Evolutionary conservation across 2,113 vertebrate species (phyloP).

Genomic region (Mesoclemmys tuberculata): DNA sequence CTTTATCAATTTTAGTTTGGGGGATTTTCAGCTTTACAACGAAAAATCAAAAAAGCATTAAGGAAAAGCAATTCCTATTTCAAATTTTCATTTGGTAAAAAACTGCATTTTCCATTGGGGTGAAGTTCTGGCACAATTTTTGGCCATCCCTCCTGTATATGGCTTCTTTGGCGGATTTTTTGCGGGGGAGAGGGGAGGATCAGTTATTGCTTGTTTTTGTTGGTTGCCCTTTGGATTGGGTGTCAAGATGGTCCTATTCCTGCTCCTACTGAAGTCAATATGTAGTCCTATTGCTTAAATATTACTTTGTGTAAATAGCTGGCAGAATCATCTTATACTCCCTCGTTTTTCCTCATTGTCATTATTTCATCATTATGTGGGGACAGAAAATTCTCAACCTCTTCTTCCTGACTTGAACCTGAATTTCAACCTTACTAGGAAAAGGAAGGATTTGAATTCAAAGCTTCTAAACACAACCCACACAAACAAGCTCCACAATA

Average conservation of each 20-base stretch:
- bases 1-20: background rate
- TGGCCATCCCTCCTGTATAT: background rate
- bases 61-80: too few species aligned
- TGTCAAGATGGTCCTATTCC: background rate
- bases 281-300: background rate
- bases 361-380: background rate
- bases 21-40: background rate
- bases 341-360: background rate
- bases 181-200: background rate
- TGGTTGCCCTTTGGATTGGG: background rate
- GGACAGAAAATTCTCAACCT: background rate
- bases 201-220: slow-evolving; percentile 17
- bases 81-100: background rate
- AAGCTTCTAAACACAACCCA: background rate
- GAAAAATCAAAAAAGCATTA: background rate
- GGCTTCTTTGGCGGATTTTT: background rate
- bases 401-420: background rate
- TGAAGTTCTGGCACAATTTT: background rate
- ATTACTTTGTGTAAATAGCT: background rate
- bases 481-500: background rate
- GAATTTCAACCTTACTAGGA: background rate
- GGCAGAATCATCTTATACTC: background rate
- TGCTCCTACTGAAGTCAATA: background rate
- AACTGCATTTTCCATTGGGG: background rate
- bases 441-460: background rate